phyloP scores from a whole-genome alignment of 2,797 vertebrate genomes.

The Lithobates pipiens region DNA sequence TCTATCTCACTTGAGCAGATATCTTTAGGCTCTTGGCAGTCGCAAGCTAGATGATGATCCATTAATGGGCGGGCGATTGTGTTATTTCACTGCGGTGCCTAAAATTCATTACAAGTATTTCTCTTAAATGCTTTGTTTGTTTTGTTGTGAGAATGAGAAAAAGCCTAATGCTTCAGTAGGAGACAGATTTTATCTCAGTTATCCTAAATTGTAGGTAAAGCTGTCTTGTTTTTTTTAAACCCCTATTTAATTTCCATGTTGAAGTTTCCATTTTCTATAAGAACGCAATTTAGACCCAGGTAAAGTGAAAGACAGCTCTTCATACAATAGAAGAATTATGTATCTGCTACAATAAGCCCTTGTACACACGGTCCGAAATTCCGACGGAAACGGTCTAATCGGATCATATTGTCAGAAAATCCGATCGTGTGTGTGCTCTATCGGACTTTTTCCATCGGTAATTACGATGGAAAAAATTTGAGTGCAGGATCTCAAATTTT shows the following conservation, averaged over 20 bases:
- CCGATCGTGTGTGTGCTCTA: too few relatives aligned
- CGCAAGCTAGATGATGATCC: constrained; percentile 29
- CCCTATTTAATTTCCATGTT: constrained; percentile 50
- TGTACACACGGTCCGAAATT: too few relatives aligned
- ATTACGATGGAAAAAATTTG: too few relatives aligned
- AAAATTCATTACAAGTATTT: constrained; percentile 54
- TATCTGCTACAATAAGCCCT: background rate
- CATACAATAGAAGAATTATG: constrained; percentile 12
- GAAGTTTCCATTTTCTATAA: constrained; percentile 47
- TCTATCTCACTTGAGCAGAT: constrained; percentile 31
- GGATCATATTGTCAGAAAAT: too few relatives aligned
- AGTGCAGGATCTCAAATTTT: too few relatives aligned
- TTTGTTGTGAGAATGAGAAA: constrained; percentile 45
- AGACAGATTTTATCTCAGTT: constrained; percentile 61
- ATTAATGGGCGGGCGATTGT: constrained; percentile 43
- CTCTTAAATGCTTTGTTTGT: constrained; percentile 55
- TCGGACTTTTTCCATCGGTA: too few relatives aligned
- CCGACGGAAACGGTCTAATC: too few relatives aligned
- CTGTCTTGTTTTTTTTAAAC: constrained; percentile 55
- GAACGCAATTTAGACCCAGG: background rate
- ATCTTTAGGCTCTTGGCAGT: constrained; percentile 40
- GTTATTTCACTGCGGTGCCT: constrained; percentile 27
- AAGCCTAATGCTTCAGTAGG: constrained; percentile 46
- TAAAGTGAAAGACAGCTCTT: constrained; percentile 16
- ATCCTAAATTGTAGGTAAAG: constrained; percentile 55